Evolutionary conservation across 2,113 vertebrate genomes (phyloP).

Genomic region (Parus major): DNA sequence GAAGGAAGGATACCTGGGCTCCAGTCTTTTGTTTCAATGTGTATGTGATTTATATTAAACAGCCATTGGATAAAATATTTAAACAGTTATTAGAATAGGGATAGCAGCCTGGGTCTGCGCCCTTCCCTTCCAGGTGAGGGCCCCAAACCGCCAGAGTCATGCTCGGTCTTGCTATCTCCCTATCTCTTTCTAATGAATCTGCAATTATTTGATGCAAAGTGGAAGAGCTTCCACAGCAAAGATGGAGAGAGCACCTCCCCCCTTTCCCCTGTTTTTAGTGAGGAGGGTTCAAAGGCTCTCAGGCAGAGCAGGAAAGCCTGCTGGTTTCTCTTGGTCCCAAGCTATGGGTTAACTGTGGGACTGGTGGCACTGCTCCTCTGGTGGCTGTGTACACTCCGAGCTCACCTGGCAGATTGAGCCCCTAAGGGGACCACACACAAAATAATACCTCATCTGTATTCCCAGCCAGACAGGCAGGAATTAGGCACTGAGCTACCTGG

Average conservation of each 20-base stretch:
- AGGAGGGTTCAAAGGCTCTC: background rate
- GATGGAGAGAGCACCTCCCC: background rate
- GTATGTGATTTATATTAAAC: background rate
- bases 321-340: background rate
- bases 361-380: background rate
- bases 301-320: background rate
- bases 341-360: background rate
- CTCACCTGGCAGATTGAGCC: background rate
- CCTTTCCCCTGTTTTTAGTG: background rate
- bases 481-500: background rate
- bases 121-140: conserved; percentile 20
- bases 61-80: conserved; percentile 16
- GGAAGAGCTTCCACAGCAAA: background rate
- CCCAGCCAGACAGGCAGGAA: background rate
- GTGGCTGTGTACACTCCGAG: background rate
- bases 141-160: conserved; percentile 25
- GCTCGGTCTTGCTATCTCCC: background rate
- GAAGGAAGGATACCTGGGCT: background rate
- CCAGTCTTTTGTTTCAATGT: background rate
- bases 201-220: background rate
- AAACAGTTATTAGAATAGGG: background rate
- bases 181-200: conserved; percentile 27
- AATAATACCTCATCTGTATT: background rate
- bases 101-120: background rate
- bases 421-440: conserved; percentile 28